phyloP scores from a whole-genome alignment of 2,113 vertebrate species.

The Aptenodytes patagonicus region DNA sequence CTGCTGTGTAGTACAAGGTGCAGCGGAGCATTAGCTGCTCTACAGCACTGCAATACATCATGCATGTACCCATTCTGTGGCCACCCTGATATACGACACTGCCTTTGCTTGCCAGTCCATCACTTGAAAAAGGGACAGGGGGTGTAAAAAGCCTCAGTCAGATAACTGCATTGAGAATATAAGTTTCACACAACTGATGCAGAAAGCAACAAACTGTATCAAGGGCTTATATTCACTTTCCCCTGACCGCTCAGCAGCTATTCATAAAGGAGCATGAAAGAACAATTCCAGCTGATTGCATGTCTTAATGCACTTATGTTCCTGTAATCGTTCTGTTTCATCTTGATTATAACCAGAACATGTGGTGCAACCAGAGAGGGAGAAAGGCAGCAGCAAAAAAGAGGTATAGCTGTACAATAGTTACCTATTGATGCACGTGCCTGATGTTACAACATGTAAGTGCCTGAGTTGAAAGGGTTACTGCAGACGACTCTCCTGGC shows the following conservation, averaged over 20 bases:
- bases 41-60: background rate
- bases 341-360: background rate
- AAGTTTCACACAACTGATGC: background rate
- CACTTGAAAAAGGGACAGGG: conserved; percentile 1
- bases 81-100: background rate
- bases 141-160: conserved; percentile 8
- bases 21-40: background rate
- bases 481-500: background rate
- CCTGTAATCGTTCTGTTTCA: background rate
- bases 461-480: background rate
- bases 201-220: background rate
- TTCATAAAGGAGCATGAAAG: conserved; percentile 7
- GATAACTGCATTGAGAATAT: background rate
- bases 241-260: background rate
- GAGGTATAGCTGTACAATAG: background rate
- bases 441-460: background rate
- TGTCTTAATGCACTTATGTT: background rate
- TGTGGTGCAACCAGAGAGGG: background rate
- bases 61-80: background rate
- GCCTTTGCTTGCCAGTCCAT: background rate
- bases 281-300: conserved; percentile 16
- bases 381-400: background rate
- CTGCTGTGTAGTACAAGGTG: background rate
- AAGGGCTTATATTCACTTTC: background rate
- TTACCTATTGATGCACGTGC: background rate